Conservation (phyloP, 2,888 invertebrate genomes). For the Tiliacea citrago region DNA sequence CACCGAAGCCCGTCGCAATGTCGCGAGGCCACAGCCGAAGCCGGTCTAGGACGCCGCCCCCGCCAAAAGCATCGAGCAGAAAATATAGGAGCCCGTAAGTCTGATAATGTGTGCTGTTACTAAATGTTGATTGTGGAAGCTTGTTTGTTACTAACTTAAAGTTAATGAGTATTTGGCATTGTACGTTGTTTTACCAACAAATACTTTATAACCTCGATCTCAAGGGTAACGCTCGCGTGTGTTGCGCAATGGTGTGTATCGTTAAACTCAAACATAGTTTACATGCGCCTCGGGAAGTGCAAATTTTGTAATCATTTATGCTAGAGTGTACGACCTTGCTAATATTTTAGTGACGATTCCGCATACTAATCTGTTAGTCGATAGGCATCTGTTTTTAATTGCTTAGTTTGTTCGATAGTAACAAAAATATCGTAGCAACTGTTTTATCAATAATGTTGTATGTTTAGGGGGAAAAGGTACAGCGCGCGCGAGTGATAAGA, state of each 20-base stretch:
- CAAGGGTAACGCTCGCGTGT: slow-evolving; percentile 77
- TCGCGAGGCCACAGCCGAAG: slow-evolving; percentile 88
- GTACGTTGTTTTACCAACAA: slow-evolving; percentile 40
- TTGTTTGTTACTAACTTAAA: slow-evolving; percentile 28
- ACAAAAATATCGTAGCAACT: slow-evolving; percentile 61
- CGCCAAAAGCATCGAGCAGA: slow-evolving; percentile 86
- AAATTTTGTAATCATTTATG: slow-evolving; percentile 49
- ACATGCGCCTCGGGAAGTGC: slow-evolving; percentile 53
- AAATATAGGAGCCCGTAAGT: slow-evolving; percentile 90
- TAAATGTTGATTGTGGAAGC: slow-evolving; percentile 34
- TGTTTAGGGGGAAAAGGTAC: slow-evolving; percentile 21
- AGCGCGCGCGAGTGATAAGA: slow-evolving; percentile 50
- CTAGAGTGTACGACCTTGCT: slow-evolving; percentile 47
- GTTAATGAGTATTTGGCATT: slow-evolving; percentile 22
- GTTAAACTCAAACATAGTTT: slow-evolving; percentile 65
- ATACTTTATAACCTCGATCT: slow-evolving; percentile 82
- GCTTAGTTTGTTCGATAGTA: slow-evolving; percentile 37
- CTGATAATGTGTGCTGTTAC: slow-evolving; percentile 24
- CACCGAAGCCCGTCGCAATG: slow-evolving; percentile 84
- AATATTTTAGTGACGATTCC: slow-evolving; percentile 30
- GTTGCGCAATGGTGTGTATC: slow-evolving; percentile 79
- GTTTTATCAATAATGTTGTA: slow-evolving; percentile 65
- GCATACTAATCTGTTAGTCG: slow-evolving; percentile 23
- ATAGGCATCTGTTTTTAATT: slow-evolving; percentile 44
- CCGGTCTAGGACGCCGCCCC: slow-evolving; percentile 89